Evolutionary conservation across 2,113 vertebrate genomes (phyloP).

Genomic region (Callipepla californica): DNA sequence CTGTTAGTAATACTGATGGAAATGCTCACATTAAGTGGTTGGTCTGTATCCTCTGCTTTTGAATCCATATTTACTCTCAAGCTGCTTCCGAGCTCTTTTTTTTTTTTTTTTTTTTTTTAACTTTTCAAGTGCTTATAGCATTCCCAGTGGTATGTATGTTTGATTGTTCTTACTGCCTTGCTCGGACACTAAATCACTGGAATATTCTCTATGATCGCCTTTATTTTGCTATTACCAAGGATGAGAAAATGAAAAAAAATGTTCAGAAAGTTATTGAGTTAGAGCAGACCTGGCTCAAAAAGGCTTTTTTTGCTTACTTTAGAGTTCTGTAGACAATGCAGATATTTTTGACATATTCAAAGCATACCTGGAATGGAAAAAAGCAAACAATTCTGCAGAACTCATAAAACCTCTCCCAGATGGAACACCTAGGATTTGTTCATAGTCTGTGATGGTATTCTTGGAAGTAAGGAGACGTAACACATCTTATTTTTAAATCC

Average conservation of each 20-base stretch:
- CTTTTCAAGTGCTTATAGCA: background rate
- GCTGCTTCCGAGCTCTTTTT: background rate
- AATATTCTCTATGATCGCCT: background rate
- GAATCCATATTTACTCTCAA: background rate
- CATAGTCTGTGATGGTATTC: background rate
- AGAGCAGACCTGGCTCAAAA: background rate
- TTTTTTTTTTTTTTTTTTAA: background rate
- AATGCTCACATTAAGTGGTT: background rate
- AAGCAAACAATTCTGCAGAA: background rate
- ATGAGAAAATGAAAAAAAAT: background rate
- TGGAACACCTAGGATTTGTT: background rate
- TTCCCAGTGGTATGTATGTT: background rate
- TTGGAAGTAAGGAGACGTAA: background rate
- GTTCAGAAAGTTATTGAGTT: background rate
- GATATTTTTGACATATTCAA: no score
- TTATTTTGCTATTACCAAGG: background rate
- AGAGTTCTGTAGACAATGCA: background rate
- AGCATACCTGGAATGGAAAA: background rate
- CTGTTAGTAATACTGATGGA: background rate
- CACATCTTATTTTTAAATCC: background rate
- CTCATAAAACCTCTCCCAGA: background rate
- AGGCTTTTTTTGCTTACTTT: background rate
- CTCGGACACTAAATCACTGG: background rate
- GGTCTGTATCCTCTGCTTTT: background rate
- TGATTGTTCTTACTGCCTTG: background rate